Evolutionary conservation across 2,113 vertebrate genomes (phyloP).

Genomic region (Ploceus nigricollis): DNA sequence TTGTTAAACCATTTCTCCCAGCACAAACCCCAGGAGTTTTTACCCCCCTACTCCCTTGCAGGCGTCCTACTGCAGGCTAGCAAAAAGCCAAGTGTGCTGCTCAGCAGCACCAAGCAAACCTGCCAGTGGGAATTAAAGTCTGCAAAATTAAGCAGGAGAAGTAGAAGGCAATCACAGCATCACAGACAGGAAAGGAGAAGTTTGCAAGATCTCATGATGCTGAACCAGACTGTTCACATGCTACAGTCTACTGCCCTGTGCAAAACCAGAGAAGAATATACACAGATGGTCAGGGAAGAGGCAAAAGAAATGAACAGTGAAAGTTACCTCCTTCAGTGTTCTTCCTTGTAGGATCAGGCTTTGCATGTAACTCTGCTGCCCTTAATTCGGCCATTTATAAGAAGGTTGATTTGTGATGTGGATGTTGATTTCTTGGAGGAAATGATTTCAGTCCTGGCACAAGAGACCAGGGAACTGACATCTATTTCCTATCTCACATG

Average conservation of each 20-base stretch:
- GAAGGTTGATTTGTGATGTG: accelerated
- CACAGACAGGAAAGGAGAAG: neutral
- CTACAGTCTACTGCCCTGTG: neutral
- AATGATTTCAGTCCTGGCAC: neutral
- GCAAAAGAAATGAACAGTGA: neutral
- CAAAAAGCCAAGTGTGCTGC: neutral
- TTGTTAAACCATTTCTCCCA: neutral
- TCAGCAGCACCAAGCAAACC: neutral
- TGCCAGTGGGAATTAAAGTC: neutral
- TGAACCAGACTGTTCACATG: neutral
- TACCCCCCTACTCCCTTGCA: neutral
- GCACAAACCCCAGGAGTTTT: neutral
- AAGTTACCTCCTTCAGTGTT: neutral
- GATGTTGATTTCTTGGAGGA: neutral
- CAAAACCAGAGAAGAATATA: neutral
- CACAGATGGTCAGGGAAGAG: neutral
- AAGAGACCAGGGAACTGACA: accelerated
- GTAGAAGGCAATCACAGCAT: neutral
- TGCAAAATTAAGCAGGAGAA: neutral
- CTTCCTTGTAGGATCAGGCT: neutral
- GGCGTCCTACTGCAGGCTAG: neutral
- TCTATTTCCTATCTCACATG: accelerated
- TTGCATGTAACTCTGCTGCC: neutral
- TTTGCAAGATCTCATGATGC: neutral
- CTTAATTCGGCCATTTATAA: neutral